phyloP scores from a whole-genome alignment of 2,113 vertebrate species.

The Abramis brama region DNA sequence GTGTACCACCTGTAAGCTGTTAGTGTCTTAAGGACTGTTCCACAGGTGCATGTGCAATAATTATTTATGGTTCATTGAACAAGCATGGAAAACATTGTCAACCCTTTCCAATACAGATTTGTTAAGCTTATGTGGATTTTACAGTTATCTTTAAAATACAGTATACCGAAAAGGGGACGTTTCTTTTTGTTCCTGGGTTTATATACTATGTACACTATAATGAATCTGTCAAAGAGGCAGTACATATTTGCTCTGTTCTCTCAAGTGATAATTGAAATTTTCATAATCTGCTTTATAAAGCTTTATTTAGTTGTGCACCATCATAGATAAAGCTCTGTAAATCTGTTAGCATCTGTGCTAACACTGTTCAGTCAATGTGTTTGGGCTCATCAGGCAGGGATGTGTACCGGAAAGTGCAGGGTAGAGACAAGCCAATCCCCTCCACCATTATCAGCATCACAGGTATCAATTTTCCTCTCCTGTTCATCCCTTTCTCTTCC shows the following conservation, averaged over 20 bases:
- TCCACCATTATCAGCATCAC: conserved; percentile 81
- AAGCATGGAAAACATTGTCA: too few species aligned
- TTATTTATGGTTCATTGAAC: too few species aligned
- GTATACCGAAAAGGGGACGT: too few species aligned
- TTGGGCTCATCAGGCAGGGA: conserved; percentile 78
- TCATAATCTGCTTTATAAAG: neutral
- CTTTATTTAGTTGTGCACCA: neutral
- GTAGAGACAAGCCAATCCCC: conserved; percentile 82
- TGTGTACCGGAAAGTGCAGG: conserved; percentile 86
- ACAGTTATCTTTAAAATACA: too few species aligned
- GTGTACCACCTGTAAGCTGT: too few species aligned
- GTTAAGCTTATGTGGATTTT: too few species aligned
- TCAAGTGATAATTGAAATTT: neutral
- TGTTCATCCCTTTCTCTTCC: conserved; percentile 28
- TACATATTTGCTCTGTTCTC: neutral
- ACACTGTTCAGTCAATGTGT: conserved; percentile 39
- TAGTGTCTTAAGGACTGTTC: too few species aligned
- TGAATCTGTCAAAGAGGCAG: too few species aligned
- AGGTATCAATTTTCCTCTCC: conserved; percentile 75
- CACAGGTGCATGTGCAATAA: too few species aligned
- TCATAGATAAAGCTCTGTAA: neutral
- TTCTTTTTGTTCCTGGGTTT: too few species aligned
- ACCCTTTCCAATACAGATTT: too few species aligned
- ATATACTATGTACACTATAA: too few species aligned
- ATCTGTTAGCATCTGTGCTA: conserved; percentile 5